These are phyloP conservation scores for Latrodectus hesperus DNA, from an alignment of 2,888 invertebrate genomes.

Conservation along the genomic window DNA sequence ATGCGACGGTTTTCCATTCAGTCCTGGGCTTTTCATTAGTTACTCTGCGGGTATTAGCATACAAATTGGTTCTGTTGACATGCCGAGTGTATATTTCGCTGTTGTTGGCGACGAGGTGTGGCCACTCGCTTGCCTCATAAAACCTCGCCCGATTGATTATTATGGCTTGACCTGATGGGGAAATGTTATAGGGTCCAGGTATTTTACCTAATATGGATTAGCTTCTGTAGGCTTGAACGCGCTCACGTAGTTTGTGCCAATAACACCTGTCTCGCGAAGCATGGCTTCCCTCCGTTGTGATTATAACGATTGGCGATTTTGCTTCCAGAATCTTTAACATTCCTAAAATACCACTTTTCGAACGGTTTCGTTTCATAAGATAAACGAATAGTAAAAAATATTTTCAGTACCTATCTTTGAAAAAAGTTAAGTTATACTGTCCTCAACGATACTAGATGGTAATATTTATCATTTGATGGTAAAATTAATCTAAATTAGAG, in stretches of 20 bases:
- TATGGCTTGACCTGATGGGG: conserved; percentile 28
- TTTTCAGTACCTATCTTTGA: too few relatives aligned
- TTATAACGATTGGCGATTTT: too few relatives aligned
- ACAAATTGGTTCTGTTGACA: conserved; percentile 60
- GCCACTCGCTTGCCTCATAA: conserved; percentile 30
- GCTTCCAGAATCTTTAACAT: too few relatives aligned
- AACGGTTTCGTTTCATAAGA: too few relatives aligned
- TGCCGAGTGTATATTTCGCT: conserved; percentile 18
- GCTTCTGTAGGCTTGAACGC: too few relatives aligned
- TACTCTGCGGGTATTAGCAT: conserved; percentile 62
- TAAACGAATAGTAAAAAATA: too few relatives aligned
- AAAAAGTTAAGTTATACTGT: too few relatives aligned
- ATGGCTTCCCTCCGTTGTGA: background rate
- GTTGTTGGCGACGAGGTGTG: conserved; percentile 31
- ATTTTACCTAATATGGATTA: too few relatives aligned
- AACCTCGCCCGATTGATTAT: conserved; percentile 58
- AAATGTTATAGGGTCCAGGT: conserved; percentile 7
- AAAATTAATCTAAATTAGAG: too few relatives aligned
- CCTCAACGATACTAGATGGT: too few relatives aligned
- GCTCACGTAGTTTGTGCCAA: background rate
- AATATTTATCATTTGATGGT: too few relatives aligned
- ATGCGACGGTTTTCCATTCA: conserved; percentile 13
- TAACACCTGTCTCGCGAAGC: background rate
- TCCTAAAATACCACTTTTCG: too few relatives aligned
- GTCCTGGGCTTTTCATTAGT: conserved; percentile 41